phyloP scores from a whole-genome alignment of 1,140 invertebrate species.

The Goniozus legneri region DNA sequence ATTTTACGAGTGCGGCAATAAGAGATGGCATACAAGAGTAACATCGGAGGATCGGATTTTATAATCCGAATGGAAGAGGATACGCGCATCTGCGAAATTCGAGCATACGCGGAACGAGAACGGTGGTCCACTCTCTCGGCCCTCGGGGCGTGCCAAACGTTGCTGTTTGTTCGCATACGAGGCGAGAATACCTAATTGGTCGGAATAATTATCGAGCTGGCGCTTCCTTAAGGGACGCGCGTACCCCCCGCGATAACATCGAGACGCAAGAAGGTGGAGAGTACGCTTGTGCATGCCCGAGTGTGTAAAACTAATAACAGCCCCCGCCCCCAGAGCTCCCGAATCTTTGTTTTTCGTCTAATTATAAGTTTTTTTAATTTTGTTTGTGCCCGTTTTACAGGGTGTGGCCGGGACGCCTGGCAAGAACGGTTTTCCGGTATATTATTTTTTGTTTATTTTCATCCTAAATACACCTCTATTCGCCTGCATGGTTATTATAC shows the following conservation, averaged over 20 bases:
- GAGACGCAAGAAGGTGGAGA: neutral
- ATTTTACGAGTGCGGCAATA: too few species aligned
- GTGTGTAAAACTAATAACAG: conserved; percentile 13
- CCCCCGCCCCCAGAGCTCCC: conserved; percentile 1
- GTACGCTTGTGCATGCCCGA: conserved; percentile 28
- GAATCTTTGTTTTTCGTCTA: conserved; percentile 15
- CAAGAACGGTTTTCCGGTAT: conserved; percentile 88
- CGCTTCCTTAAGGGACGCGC: neutral
- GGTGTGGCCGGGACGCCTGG: conserved; percentile 73
- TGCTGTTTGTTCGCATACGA: too few species aligned
- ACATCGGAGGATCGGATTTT: too few species aligned
- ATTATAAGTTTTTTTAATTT: conserved; percentile 48
- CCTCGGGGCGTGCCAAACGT: too few species aligned
- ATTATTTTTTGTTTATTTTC: conserved; percentile 58
- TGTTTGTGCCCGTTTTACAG: conserved; percentile 62
- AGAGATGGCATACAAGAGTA: too few species aligned
- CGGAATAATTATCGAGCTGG: conserved; percentile 20
- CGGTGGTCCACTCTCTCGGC: too few species aligned
- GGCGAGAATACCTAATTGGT: conserved; percentile 19
- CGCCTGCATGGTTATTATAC: too few species aligned
- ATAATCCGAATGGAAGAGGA: too few species aligned
- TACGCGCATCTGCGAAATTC: too few species aligned
- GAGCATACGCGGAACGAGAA: too few species aligned
- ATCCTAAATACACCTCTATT: conserved; percentile 39
- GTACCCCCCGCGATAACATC: neutral